Evolutionary conservation across 2,888 invertebrate genomes (phyloP).

Genomic region (Diplazon laetatorius): DNA sequence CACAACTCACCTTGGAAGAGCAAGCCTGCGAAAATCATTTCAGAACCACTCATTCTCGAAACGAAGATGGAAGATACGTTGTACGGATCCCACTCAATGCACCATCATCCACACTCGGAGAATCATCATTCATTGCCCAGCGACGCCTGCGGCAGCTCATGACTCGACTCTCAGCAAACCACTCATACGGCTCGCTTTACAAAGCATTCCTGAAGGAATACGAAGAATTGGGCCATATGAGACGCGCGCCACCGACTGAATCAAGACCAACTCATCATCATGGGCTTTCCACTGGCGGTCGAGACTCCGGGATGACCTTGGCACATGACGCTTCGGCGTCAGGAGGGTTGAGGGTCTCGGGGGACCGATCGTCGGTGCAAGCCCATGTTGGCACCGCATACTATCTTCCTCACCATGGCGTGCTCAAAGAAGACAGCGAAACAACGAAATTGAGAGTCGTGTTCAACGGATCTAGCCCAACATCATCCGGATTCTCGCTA

Average conservation of each 20-base stretch:
- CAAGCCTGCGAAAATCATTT: not conserved
- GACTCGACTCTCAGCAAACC: not conserved
- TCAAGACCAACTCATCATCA: not conserved
- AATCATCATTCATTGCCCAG: no score
- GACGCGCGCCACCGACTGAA: not conserved
- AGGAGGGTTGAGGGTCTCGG: not conserved
- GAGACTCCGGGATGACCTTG: not conserved
- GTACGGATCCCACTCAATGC: not conserved
- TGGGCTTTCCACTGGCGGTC: not conserved
- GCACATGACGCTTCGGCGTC: not conserved
- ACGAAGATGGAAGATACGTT: not conserved
- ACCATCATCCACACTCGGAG: not conserved
- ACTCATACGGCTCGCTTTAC: not conserved
- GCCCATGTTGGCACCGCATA: not conserved
- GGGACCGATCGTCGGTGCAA: not conserved
- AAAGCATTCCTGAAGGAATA: not conserved
- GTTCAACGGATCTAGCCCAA: slow-evolving; percentile 53
- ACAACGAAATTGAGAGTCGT: slow-evolving; percentile 56
- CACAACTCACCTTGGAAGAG: not conserved
- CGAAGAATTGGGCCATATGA: not conserved
- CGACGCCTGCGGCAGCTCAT: no score
- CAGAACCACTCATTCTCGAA: not conserved
- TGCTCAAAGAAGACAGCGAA: slow-evolving; percentile 15
- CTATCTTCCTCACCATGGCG: slow-evolving; percentile 54
- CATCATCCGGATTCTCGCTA: slow-evolving; percentile 38